phyloP scores from a whole-genome alignment of 2,888 invertebrate genomes.

The Rhogogaster chlorosoma region DNA sequence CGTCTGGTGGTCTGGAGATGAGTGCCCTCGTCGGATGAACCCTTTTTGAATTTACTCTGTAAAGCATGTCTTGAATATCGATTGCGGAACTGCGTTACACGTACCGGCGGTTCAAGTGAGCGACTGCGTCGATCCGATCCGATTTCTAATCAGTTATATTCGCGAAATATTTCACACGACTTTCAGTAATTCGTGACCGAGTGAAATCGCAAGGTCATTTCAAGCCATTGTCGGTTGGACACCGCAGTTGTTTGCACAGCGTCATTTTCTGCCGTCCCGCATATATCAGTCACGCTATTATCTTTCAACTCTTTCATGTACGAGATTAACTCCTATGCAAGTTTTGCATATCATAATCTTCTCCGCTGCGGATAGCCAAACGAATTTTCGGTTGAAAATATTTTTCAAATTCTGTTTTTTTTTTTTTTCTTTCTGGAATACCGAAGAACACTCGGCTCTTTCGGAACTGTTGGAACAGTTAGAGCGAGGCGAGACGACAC shows the following conservation, averaged over 20 bases:
- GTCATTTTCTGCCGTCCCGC: background rate
- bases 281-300: background rate
- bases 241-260: background rate
- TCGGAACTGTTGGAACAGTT: background rate
- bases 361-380: background rate
- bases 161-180: background rate
- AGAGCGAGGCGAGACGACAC: background rate
- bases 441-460: background rate
- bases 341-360: background rate
- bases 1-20: background rate
- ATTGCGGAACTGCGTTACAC: background rate
- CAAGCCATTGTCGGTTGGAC: background rate
- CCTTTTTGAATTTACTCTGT: background rate
- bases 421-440: too few species aligned
- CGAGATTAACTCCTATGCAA: background rate
- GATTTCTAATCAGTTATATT: slow-evolving; percentile 30
- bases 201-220: slow-evolving; percentile 36
- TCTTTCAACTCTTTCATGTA: background rate
- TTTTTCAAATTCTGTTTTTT: background rate
- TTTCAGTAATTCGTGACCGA: slow-evolving; percentile 10
- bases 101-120: background rate
- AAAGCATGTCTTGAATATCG: background rate
- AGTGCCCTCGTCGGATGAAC: background rate
- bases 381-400: background rate
- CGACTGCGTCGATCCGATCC: background rate